These are phyloP conservation scores for Anguilla rostrata DNA, from an alignment of 2,113 vertebrate species.

Conservation along the genomic window DNA sequence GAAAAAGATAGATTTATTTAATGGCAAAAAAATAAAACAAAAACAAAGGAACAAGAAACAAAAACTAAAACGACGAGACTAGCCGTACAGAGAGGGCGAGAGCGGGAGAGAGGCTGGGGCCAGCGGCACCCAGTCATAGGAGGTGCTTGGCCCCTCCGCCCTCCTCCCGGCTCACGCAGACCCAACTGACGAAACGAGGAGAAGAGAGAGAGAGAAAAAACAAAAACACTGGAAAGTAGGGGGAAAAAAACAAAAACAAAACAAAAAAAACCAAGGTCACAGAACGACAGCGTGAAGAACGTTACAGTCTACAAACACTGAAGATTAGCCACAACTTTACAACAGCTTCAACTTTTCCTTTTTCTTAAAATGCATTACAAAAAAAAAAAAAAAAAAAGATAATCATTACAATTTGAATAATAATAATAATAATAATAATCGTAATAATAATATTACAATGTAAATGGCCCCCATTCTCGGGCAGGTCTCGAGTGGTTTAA, in stretches of 20 bases:
- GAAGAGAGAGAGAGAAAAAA: slow-evolving; percentile 45
- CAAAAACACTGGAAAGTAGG: slow-evolving; percentile 48
- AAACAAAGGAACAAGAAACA: slow-evolving; percentile 80
- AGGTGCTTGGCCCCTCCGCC: slow-evolving; percentile 58
- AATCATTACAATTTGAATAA: slow-evolving; percentile 79
- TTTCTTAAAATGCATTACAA: slow-evolving; percentile 76
- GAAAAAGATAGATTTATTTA: slow-evolving; percentile 99
- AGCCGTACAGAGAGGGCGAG: slow-evolving; percentile 75
- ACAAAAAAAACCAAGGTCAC: slow-evolving; percentile 57
- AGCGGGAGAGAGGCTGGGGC: slow-evolving; percentile 71
- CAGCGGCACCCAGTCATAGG: slow-evolving; percentile 77
- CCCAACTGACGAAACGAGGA: slow-evolving; percentile 31
- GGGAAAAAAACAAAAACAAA: slow-evolving; percentile 47
- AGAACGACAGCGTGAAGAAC: slow-evolving; percentile 69
- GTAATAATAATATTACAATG: slow-evolving; percentile 57
- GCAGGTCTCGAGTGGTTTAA: slow-evolving; percentile 81
- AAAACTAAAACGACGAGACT: slow-evolving; percentile 80
- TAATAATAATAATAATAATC: slow-evolving; percentile 50
- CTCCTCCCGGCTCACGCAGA: slow-evolving; percentile 53
- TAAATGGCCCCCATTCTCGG: slow-evolving; percentile 76
- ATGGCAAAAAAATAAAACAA: slow-evolving; percentile 97
- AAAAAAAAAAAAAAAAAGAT: slow-evolving; percentile 45
- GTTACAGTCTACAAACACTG: slow-evolving; percentile 92
- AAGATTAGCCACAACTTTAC: slow-evolving; percentile 91
- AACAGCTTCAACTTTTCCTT: slow-evolving; percentile 77